Percentiles rank a stretch among this genome's conserved stretches.
Evolutionary conservation across 2,888 invertebrate genomes (phyloP).

Genomic region (Glomeris marginata): DNA sequence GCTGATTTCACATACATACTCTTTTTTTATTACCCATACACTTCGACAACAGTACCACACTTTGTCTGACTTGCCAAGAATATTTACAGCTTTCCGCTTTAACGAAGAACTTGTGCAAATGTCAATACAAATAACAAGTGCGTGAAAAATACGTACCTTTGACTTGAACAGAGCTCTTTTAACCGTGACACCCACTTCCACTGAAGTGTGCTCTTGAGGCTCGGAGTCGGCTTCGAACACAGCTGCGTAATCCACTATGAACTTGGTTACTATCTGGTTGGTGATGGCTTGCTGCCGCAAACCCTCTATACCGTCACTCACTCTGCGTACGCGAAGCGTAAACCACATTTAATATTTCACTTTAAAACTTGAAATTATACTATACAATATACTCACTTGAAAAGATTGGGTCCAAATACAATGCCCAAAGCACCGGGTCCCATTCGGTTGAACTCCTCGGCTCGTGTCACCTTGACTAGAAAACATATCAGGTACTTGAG

Average conservation of each 20-base stretch:
- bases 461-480: slow-evolving; percentile 28
- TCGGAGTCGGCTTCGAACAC: slow-evolving; percentile 24
- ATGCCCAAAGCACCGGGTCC: slow-evolving; percentile 31
- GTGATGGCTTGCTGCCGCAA: slow-evolving; percentile 32
- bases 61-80: no score
- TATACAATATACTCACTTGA: slow-evolving; percentile 24
- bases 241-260: slow-evolving; percentile 29
- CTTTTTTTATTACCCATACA: no score
- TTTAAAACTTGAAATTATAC: not conserved
- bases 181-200: no score
- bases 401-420: slow-evolving; percentile 34
- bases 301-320: slow-evolving; percentile 23
- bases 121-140: no score
- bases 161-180: no score
- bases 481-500: slow-evolving; percentile 31
- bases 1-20: no score
- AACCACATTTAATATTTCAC: not conserved
- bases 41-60: no score
- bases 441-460: slow-evolving; percentile 32
- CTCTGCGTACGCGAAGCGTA: slow-evolving; percentile 8
- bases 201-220: not conserved
- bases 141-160: no score
- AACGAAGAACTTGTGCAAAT: no score
- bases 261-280: slow-evolving; percentile 31
- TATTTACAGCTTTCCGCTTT: no score